Conservation (phyloP, 2,888 invertebrate genomes). For the Synanthedon formicaeformis region DNA sequence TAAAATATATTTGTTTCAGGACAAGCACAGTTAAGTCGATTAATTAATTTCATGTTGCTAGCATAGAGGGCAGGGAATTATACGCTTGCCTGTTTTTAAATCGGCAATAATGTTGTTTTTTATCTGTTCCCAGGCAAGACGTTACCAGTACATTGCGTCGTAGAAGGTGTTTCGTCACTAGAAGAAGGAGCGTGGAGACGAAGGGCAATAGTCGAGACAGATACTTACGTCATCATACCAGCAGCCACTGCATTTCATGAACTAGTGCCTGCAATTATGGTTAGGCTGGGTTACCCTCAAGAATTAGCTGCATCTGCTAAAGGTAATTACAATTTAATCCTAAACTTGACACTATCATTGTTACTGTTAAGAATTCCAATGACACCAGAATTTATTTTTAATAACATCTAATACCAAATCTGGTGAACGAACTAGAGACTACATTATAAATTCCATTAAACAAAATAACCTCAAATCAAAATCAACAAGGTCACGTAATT, state of each 20-base stretch:
- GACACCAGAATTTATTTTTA: too few relatives aligned
- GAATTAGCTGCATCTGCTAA: slow-evolving; percentile 87
- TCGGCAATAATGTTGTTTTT: background rate
- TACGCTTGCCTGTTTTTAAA: background rate
- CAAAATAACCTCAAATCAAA: too few relatives aligned
- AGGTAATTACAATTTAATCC: slow-evolving; percentile 49
- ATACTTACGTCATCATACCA: slow-evolving; percentile 97
- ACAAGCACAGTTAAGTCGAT: background rate
- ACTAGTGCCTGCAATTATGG: slow-evolving; percentile 90
- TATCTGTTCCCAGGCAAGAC: slow-evolving; percentile 64
- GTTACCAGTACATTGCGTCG: slow-evolving; percentile 94
- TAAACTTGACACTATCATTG: too few relatives aligned
- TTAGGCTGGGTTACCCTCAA: slow-evolving; percentile 90
- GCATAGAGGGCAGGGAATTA: background rate
- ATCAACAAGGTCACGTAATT: too few relatives aligned
- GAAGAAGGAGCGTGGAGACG: slow-evolving; percentile 76
- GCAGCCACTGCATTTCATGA: slow-evolving; percentile 91
- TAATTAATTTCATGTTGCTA: slow-evolving; percentile 1
- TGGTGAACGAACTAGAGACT: too few relatives aligned
- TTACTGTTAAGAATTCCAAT: too few relatives aligned
- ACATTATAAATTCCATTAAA: too few relatives aligned
- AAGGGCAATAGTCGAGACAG: slow-evolving; percentile 85
- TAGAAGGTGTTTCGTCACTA: slow-evolving; percentile 84
- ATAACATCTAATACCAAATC: too few relatives aligned
- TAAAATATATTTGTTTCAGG: too few relatives aligned